A percentile compares a stretch with the other conserved stretches of the same genome.
phyloP scores from a whole-genome alignment of 2,113 vertebrate genomes.

The Anolis carolinensis region DNA sequence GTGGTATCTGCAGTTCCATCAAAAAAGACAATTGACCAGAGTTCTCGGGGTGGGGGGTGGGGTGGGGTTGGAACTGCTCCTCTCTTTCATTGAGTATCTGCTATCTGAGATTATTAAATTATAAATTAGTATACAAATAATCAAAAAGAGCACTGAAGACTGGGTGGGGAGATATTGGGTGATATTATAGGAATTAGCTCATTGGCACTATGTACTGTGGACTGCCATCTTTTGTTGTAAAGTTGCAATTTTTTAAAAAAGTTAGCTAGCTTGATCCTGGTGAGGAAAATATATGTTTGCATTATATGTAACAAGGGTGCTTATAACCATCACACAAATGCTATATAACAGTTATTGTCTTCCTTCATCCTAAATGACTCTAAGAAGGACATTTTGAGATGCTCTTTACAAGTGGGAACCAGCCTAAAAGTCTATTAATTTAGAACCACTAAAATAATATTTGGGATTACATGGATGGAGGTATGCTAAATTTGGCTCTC shows the following conservation, averaged over 20 bases:
- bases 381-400: fast-evolving
- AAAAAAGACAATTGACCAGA: too few relatives aligned
- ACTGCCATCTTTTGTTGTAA: neutral
- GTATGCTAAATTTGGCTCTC: neutral
- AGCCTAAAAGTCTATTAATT: neutral
- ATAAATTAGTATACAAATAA: neutral
- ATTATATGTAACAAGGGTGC: neutral
- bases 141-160: neutral
- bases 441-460: slow-evolving; percentile 22
- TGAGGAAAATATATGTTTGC: neutral
- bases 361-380: neutral
- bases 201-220: too few relatives aligned
- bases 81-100: neutral
- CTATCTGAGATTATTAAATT: neutral
- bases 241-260: too few relatives aligned
- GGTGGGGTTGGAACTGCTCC: neutral
- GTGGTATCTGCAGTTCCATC: too few relatives aligned
- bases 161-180: neutral
- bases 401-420: slow-evolving; percentile 14
- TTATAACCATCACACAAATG: neutral
- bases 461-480: neutral
- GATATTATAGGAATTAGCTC: neutral
- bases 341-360: neutral
- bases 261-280: neutral
- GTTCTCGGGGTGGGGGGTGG: too few relatives aligned